phyloP scores from a whole-genome alignment of 2,888 invertebrate genomes.

The Drosophila anomalata region DNA sequence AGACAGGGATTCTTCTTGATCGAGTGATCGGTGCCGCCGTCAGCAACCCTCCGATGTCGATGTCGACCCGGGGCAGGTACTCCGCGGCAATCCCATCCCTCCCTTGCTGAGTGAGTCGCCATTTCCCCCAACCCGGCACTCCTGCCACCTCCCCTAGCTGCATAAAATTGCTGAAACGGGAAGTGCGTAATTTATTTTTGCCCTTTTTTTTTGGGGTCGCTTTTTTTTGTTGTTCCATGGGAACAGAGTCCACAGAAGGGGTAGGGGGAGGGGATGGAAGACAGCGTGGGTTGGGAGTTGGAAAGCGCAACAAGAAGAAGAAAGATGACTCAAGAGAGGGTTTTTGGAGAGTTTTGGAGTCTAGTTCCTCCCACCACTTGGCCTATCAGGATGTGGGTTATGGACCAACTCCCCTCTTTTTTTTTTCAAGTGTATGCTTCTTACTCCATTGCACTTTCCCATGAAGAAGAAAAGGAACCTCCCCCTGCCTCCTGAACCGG shows the following conservation, averaged over 20 bases:
- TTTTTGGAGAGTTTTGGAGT: background rate
- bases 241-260: slow-evolving; percentile 51
- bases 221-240: slow-evolving; percentile 59
- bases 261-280: slow-evolving; percentile 10
- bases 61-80: slow-evolving; percentile 54
- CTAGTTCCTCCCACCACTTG: background rate
- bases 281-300: slow-evolving; percentile 53
- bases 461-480: background rate
- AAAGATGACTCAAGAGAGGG: slow-evolving; percentile 23
- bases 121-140: slow-evolving; percentile 15
- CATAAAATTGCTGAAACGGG: slow-evolving; percentile 57
- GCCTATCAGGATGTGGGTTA: slow-evolving; percentile 3
- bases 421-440: background rate
- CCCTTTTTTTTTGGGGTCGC: slow-evolving; percentile 67
- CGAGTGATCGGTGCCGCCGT: slow-evolving; percentile 18
- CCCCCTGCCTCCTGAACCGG: background rate
- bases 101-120: slow-evolving; percentile 28
- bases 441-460: background rate
- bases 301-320: background rate
- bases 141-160: slow-evolving; percentile 33
- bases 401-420: too few species aligned
- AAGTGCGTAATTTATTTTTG: slow-evolving; percentile 79
- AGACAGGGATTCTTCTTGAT: slow-evolving; percentile 17
- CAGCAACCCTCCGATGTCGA: slow-evolving; percentile 30
- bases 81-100: slow-evolving; percentile 46